Evolutionary conservation across 2,888 invertebrate genomes (phyloP), one percentile per base, ranked within the genome.

Genomic region (Lysandra coridon): DNA sequence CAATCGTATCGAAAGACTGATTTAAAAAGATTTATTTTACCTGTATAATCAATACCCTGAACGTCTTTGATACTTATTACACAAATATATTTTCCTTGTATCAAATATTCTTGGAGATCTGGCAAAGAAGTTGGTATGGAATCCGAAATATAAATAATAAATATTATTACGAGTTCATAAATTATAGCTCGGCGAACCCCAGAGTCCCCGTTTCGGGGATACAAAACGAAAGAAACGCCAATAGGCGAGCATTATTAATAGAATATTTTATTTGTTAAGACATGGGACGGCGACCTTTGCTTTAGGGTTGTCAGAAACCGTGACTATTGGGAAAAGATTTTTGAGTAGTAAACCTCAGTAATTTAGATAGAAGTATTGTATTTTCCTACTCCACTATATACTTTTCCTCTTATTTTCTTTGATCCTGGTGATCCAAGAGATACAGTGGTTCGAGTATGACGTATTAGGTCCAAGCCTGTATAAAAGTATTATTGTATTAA

Each of bases 71-170:
- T 69, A 69, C 14, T 69, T 69, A 69, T 37, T 33, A 33, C 33
- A 69, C 33, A 69, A 33, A 37, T 69, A 69, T 33, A 23, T 23
- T 62, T 69, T 69, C 14, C 30, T 78, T 79, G 44, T 73, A 73
- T 75, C 78, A 80, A 79, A 76, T 80, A 75, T 80, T 81, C 74
- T 78, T 57, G 62, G 78, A 80, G 80, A 80, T 79, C 78, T 73
- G 74, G 74, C 6, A 62, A 74, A 80, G 69, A 78, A 77, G 80
- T 81, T 81, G 81, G 79, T 69, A 78, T 73, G 79, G 80, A 80
- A 76, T 79, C 79, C 81, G 81, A 73, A 83, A 83, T 83, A 84
- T 84, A 85, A 85, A 85, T 85, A 84, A 84, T 83, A 85, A 85
- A 85, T 85, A 85, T 84, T 84, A 81, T 82, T 82, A 81, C 81